A percentile compares a stretch with the other conserved stretches of the same genome.
phyloP scores from a whole-genome alignment of 2,113 vertebrate genomes.

The Ancistrus triradiatus region DNA sequence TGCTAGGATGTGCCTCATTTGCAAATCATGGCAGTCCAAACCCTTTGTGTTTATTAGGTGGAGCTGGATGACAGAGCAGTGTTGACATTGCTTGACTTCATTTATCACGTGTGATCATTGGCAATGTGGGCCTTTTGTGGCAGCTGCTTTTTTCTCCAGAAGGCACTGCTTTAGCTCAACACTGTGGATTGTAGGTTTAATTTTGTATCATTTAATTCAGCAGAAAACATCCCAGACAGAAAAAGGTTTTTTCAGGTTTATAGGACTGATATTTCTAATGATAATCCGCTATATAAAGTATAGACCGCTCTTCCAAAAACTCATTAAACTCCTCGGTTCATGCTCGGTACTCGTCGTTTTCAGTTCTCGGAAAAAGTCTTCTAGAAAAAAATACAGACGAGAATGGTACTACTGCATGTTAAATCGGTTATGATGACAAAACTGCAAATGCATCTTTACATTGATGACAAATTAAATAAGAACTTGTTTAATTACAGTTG shows the following conservation, averaged over 20 bases:
- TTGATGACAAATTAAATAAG: conserved; percentile 55
- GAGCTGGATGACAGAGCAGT: conserved; percentile 54
- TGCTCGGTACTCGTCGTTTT: too few relatives aligned
- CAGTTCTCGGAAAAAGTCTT: too few relatives aligned
- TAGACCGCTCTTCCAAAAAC: too few relatives aligned
- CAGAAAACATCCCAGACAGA: conserved; percentile 7
- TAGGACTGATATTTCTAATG: neutral
- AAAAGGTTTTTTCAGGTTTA: neutral
- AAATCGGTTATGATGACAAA: neutral
- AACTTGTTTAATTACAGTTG: conserved; percentile 66
- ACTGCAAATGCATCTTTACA: conserved; percentile 53
- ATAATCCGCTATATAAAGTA: too few relatives aligned
- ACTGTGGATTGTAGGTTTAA: too few relatives aligned
- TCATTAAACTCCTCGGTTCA: too few relatives aligned
- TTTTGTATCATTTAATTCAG: conserved; percentile 39
- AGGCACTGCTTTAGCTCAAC: too few relatives aligned
- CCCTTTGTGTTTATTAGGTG: conserved; percentile 62
- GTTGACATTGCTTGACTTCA: conserved; percentile 66
- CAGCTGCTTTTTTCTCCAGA: too few relatives aligned
- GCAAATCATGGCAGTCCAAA: conserved; percentile 48
- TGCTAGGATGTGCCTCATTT: conserved; percentile 32
- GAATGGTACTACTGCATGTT: too few relatives aligned
- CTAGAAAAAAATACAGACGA: too few relatives aligned
- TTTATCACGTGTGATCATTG: too few relatives aligned
- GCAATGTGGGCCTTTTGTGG: too few relatives aligned